Evolutionary conservation across 1,140 invertebrate species (phyloP).

Genomic region (Lepidostoma basale): DNA sequence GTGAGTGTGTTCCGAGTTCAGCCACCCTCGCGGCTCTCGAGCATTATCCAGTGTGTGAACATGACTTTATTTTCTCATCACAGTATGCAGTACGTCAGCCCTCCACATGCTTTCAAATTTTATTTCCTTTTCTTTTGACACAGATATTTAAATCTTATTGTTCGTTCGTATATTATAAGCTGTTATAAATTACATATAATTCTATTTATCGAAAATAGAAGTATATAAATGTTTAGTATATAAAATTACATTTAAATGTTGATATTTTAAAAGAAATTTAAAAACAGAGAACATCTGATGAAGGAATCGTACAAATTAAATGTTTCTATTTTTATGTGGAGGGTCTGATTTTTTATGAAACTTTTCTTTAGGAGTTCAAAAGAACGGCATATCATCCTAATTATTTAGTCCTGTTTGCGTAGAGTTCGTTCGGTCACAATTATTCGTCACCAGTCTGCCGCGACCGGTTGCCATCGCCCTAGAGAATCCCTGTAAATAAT

Average conservation of each 20-base stretch:
- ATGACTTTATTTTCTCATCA: too few species aligned
- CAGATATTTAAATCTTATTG: slow-evolving; percentile 35
- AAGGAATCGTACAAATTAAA: slow-evolving; percentile 44
- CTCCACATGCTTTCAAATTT: slow-evolving; percentile 24
- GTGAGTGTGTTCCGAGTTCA: too few species aligned
- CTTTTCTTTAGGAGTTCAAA: slow-evolving; percentile 13
- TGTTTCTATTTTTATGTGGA: slow-evolving; percentile 22
- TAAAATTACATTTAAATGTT: slow-evolving; percentile 24
- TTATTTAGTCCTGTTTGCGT: too few species aligned
- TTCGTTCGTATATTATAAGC: slow-evolving; percentile 43
- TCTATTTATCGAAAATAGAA: slow-evolving; percentile 37
- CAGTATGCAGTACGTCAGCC: slow-evolving; percentile 23
- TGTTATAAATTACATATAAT: slow-evolving; percentile 43
- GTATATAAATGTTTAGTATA: slow-evolving; percentile 38
- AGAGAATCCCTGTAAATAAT: slow-evolving; percentile 30
- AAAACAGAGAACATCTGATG: slow-evolving; percentile 46
- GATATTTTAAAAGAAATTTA: slow-evolving; percentile 39
- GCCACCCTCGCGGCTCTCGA: too few species aligned
- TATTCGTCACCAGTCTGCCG: not conserved
- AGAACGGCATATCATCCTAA: slow-evolving; percentile 14
- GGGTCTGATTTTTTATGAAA: slow-evolving; percentile 6
- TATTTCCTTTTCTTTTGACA: slow-evolving; percentile 34
- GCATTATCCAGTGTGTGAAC: too few species aligned
- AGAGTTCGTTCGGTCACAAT: not conserved
- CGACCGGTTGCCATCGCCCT: slow-evolving; percentile 17